Percentiles rank a stretch among this genome's conserved stretches.
Conservation (phyloP, 2,113 vertebrate species). For the Spilogale gracilis region DNA sequence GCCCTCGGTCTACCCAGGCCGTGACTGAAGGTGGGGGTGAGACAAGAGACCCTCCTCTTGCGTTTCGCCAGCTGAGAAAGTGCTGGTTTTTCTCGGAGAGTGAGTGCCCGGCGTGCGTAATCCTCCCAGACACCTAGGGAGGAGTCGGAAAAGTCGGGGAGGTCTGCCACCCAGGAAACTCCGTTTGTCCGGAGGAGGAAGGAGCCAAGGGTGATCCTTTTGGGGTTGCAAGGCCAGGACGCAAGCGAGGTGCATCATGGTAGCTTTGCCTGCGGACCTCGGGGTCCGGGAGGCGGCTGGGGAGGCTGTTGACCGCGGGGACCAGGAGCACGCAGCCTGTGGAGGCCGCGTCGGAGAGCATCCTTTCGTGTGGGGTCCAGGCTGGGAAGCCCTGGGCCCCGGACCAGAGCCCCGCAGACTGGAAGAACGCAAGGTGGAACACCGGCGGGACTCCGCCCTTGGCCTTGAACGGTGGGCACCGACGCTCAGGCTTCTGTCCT, state of each 20-base stretch:
- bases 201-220: background rate
- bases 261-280: background rate
- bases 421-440: background rate
- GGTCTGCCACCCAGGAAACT: background rate
- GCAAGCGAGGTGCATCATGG: background rate
- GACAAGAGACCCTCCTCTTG: too few species aligned
- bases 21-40: background rate
- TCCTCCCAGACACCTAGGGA: background rate
- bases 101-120: too few species aligned
- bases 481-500: background rate
- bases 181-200: background rate
- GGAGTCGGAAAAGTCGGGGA: background rate
- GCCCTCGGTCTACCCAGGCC: too few species aligned
- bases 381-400: background rate
- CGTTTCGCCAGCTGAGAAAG: background rate
- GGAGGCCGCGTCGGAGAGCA: background rate
- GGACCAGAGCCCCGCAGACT: too few species aligned
- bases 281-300: too few species aligned
- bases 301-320: background rate
- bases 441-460: rapidly evolving
- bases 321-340: background rate
- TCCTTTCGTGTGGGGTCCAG: background rate
- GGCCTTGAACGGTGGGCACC: background rate
- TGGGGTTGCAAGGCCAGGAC: background rate
- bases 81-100: background rate